Conservation (phyloP, 2,888 invertebrate species). For the Dolichopus griseipennis region DNA sequence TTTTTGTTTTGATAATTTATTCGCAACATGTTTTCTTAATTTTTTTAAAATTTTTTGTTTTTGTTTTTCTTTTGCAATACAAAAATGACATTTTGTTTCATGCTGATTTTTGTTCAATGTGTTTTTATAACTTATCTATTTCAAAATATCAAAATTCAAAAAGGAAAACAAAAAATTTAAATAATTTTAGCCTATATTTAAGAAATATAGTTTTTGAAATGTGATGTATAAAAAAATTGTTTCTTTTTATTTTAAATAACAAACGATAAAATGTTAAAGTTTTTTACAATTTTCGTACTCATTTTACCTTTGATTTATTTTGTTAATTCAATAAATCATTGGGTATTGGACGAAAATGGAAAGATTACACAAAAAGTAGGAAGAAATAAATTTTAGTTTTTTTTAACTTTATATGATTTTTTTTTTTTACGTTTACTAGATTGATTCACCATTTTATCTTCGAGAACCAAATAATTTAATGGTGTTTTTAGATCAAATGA, state of each 20-base stretch:
- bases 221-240: neutral
- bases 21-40: neutral
- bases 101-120: too few relatives aligned
- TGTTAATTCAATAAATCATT: conserved; percentile 32
- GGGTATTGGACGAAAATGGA: conserved; percentile 36
- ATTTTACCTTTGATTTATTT: conserved; percentile 19
- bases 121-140: too few relatives aligned
- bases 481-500: conserved; percentile 39
- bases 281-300: conserved; percentile 13
- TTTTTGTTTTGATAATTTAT: neutral
- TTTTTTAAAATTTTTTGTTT: too few relatives aligned
- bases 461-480: conserved; percentile 37
- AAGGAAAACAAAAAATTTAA: neutral
- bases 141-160: neutral
- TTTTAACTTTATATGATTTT: neutral
- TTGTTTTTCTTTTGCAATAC: too few relatives aligned
- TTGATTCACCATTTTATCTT: conserved; percentile 39
- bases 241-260: neutral
- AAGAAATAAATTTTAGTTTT: neutral
- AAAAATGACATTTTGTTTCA: too few relatives aligned
- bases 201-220: neutral
- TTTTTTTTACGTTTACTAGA: conserved; percentile 20
- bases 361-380: conserved; percentile 34
- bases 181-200: neutral
- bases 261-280: neutral